A percentile compares a stretch with the other conserved stretches of the same genome.
phyloP scores from a whole-genome alignment of 2,797 vertebrate species.

The Chelon auratus region DNA sequence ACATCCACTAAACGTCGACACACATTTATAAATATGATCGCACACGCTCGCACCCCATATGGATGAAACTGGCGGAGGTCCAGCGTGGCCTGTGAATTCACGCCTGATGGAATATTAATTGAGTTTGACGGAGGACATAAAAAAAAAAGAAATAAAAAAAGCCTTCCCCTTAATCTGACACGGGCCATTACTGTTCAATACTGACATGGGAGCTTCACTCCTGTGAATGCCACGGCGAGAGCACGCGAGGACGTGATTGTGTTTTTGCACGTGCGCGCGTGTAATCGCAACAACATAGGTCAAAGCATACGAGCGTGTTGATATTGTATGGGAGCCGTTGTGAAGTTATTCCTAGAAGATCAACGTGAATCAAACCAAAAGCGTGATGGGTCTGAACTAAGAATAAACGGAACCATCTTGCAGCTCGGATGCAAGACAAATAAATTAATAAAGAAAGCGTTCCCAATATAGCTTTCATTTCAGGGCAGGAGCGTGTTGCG shows the following conservation, averaged over 20 bases:
- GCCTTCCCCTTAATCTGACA: constrained; percentile 80
- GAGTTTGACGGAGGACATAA: constrained; percentile 84
- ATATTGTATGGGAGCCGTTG: constrained; percentile 22
- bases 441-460: constrained; percentile 7
- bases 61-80: constrained; percentile 64
- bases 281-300: constrained; percentile 18
- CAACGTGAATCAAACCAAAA: constrained; percentile 58
- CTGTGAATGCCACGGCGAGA: constrained; percentile 39
- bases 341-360: constrained; percentile 57
- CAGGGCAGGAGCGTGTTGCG: constrained; percentile 37
- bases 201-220: constrained; percentile 75
- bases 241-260: constrained; percentile 29
- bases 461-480: constrained; percentile 69
- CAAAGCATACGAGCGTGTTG: constrained; percentile 5
- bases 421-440: constrained; percentile 39
- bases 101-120: constrained; percentile 84
- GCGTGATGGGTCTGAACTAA: constrained; percentile 63
- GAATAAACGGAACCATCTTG: constrained; percentile 61
- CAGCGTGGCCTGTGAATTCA: constrained; percentile 76
- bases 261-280: constrained; percentile 13
- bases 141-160: constrained; percentile 71
- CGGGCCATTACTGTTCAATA: constrained; percentile 78
- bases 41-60: constrained; percentile 15
- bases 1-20: constrained; percentile 26
- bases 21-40: constrained; percentile 24